These are phyloP conservation scores for Heliconius ethilla DNA, from an alignment of 2,888 invertebrate species.

Conservation along the genomic window DNA sequence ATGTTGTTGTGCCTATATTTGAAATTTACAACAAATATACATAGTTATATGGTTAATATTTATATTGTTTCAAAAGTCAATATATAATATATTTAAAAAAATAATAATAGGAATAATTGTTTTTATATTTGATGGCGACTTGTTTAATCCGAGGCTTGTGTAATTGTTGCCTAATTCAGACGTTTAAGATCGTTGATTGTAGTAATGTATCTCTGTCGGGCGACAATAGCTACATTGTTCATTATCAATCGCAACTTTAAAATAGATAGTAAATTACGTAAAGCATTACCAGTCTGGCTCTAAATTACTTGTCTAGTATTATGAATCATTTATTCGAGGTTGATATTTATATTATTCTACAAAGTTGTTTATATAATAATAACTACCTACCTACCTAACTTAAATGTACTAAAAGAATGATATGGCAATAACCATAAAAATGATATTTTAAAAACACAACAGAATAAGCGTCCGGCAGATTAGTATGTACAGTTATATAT, in stretches of 20 bases:
- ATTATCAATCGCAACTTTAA: slow-evolving; percentile 73
- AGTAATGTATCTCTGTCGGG: slow-evolving; percentile 76
- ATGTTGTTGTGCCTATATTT: slow-evolving; percentile 20
- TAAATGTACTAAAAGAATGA: slow-evolving; percentile 48
- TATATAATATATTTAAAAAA: not conserved
- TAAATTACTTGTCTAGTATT: slow-evolving; percentile 72
- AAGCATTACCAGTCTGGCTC: slow-evolving; percentile 66
- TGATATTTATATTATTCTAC: slow-evolving; percentile 34
- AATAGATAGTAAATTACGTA: slow-evolving; percentile 76
- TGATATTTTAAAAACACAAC: slow-evolving; percentile 52
- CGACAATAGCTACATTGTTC: slow-evolving; percentile 75
- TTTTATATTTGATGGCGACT: slow-evolving; percentile 32
- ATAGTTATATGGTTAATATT: not conserved
- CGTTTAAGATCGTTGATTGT: slow-evolving; percentile 70
- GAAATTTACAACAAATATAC: not conserved
- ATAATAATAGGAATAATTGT: slow-evolving; percentile 21
- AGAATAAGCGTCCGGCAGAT: slow-evolving; percentile 54
- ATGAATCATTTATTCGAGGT: slow-evolving; percentile 67
- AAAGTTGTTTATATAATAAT: slow-evolving; percentile 14
- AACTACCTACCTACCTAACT: slow-evolving; percentile 28
- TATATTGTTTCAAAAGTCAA: not conserved
- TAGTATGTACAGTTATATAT: slow-evolving; percentile 48
- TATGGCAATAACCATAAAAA: slow-evolving; percentile 53
- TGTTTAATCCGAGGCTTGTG: slow-evolving; percentile 28
- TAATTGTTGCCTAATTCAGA: slow-evolving; percentile 68